Evolutionary conservation across 2,888 invertebrate genomes (phyloP).

Genomic region (Criorhina ranunculi): DNA sequence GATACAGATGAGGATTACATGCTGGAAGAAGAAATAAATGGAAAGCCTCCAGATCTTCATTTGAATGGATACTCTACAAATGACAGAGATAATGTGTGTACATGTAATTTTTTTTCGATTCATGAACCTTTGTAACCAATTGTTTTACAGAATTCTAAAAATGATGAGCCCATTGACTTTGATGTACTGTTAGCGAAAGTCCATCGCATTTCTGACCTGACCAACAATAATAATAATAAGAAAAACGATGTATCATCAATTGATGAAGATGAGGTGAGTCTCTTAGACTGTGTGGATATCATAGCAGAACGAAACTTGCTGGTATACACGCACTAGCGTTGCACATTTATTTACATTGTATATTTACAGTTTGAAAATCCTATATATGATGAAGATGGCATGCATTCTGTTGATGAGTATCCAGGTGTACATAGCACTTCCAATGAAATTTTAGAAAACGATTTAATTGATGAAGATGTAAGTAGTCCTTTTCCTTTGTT

Average conservation of each 20-base stretch:
- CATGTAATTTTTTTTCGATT: neutral
- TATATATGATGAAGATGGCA: slow-evolving; percentile 3
- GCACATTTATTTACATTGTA: too few species aligned
- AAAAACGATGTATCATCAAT: neutral
- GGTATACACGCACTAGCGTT: too few species aligned
- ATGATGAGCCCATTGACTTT: slow-evolving; percentile 41
- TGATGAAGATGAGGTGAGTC: slow-evolving; percentile 21
- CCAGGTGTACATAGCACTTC: neutral
- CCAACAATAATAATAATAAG: slow-evolving; percentile 39
- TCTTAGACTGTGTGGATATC: too few species aligned
- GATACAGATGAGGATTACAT: slow-evolving; percentile 11
- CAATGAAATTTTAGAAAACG: neutral
- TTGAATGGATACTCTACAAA: slow-evolving; percentile 23
- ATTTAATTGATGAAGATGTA: slow-evolving; percentile 15
- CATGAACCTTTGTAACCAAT: too few species aligned
- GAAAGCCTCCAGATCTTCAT: neutral
- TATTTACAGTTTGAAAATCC: neutral
- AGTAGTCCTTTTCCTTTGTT: slow-evolving; percentile 4
- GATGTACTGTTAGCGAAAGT: slow-evolving; percentile 46
- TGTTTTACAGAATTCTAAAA: neutral
- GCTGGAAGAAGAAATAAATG: neutral
- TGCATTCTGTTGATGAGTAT: neutral
- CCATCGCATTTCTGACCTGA: slow-evolving; percentile 35
- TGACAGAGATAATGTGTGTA: neutral
- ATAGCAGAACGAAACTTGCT: too few species aligned